Percentiles rank a stretch among this genome's conserved stretches.
Evolutionary conservation across 2,113 vertebrate species (phyloP).

Genomic region (Galeopterus variegatus): DNA sequence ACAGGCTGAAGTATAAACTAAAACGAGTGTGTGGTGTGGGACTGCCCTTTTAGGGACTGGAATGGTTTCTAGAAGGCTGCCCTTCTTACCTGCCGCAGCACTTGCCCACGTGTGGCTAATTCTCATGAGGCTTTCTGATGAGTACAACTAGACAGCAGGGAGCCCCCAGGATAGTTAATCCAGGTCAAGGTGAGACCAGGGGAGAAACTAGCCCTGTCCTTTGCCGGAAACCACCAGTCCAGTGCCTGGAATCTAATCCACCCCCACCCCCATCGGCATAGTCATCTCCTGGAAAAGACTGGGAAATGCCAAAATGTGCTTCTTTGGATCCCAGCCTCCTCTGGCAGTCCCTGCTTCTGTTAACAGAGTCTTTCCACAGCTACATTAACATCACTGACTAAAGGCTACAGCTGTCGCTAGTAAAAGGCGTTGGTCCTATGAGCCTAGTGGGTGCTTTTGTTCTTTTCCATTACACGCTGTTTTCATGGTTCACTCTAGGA

Average conservation of each 20-base stretch:
- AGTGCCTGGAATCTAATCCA: not conserved
- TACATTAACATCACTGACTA: not conserved
- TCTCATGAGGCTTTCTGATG: not conserved
- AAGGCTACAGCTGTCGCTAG: not conserved
- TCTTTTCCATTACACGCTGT: not conserved
- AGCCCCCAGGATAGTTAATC: not conserved
- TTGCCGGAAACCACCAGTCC: not conserved
- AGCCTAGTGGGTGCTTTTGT: not conserved
- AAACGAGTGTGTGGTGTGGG: not conserved
- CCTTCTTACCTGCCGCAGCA: not conserved
- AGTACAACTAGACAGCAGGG: not conserved
- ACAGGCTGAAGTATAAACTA: not conserved
- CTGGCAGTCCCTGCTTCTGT: not conserved
- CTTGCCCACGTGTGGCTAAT: accelerated
- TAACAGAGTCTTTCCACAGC: not conserved
- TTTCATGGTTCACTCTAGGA: not conserved
- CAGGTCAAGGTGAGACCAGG: not conserved
- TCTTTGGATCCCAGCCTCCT: not conserved
- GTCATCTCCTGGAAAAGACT: not conserved
- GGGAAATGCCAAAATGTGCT: not conserved
- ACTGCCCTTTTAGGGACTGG: not conserved
- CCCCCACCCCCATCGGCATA: not conserved
- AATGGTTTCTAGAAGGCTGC: not conserved
- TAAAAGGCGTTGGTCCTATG: not conserved
- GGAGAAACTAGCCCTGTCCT: not conserved